A percentile compares a stretch with the other conserved stretches of the same genome.
Evolutionary conservation across 2,113 vertebrate genomes (phyloP).

Genomic region (Brachypteracias leptosomus): DNA sequence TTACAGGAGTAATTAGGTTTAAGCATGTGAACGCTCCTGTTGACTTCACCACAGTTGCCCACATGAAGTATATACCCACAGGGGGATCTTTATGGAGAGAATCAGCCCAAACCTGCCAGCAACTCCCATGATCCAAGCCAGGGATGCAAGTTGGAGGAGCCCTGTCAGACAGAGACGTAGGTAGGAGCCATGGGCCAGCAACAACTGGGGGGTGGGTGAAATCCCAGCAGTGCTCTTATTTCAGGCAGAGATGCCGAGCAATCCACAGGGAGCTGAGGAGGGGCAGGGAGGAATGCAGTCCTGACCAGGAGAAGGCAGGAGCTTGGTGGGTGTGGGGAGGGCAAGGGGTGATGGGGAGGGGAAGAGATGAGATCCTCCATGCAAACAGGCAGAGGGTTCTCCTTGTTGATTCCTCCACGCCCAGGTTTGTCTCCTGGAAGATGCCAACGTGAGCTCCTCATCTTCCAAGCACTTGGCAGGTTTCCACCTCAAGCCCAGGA

Average conservation of each 20-base stretch:
- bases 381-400: background rate
- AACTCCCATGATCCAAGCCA: background rate
- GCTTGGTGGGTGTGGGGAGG: background rate
- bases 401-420: background rate
- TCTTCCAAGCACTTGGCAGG: background rate
- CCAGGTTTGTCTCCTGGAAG: background rate
- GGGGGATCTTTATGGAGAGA: background rate
- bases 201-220: background rate
- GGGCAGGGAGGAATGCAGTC: background rate
- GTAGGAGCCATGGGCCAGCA: background rate
- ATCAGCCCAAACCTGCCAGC: background rate
- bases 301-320: background rate
- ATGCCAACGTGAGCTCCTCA: background rate
- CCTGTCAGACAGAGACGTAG: background rate
- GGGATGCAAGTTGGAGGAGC: background rate
- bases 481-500: background rate
- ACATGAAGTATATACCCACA: background rate
- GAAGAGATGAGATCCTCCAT: accelerated
- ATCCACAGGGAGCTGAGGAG: background rate
- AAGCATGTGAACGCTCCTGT: background rate
- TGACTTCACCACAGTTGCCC: background rate
- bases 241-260: background rate
- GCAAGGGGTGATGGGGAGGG: background rate
- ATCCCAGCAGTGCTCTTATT: background rate
- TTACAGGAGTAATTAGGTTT: background rate